Base-by-base conservation (phyloP, 2,797 vertebrate genomes). In the Hapalemur alaotrensis region DNA sequence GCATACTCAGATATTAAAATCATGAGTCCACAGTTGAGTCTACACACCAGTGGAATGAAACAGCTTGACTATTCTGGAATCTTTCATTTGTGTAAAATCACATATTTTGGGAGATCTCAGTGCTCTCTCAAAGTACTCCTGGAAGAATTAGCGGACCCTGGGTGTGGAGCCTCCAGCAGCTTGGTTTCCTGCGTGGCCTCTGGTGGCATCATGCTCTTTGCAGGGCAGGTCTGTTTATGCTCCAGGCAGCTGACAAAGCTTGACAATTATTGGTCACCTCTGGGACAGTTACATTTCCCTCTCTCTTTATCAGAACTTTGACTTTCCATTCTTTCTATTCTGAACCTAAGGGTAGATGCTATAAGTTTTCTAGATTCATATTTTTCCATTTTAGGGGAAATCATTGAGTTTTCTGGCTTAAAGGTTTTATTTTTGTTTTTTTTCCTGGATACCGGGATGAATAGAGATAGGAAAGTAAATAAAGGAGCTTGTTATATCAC, bases 351-450 rank as follows among this genome's bases (percentile, higher is more conserved):
- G 46, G 72, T 72, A 82, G 43, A 85, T 61, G n/a, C 32, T 86
- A 0, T 67, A 25, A n/a, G 59, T 70, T 92, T 93, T 81, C 65
- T 89, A 70, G 35, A 83, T 92, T 88, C 88, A 22, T 50, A 28
- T 61, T 86, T 96, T 96, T 79, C 12, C n/a, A 70, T 30, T 82
- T 79, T 69, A 80, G 48, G n/a, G 54, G 48, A 96, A 87, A 80
- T 95, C 43, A 80, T 94, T 84, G 69, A 75, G 18, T 76, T 90
- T 95, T 82, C 23, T 91, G 20, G 14, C 54, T 93, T 81, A 46
- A 50, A 43, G 2, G 5, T 63, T 91, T 87, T 88, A 35, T 59
- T 28, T 18, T 18, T 32, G 3, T 57, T 57, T 10, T 57, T 57
- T 57, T 57, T 57, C 38, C 30, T 78, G 23, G 18, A n/a, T 65